These are phyloP conservation scores for Cyanocitta stelleri DNA, from an alignment of 2,113 vertebrate species.

Conservation along the genomic window DNA sequence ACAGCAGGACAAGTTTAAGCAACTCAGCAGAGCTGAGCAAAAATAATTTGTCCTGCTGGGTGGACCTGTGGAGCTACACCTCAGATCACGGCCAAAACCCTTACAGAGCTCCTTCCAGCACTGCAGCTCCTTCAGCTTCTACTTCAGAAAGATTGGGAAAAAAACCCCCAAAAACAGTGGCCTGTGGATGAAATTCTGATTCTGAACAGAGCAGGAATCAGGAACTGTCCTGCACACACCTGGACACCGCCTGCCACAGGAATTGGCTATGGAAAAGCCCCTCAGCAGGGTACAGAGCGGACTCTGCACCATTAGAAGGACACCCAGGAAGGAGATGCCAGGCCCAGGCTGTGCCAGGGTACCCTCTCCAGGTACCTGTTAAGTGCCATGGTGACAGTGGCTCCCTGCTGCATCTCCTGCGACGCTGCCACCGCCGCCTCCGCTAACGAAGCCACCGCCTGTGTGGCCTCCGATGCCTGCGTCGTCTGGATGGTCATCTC, in stretches of 20 bases:
- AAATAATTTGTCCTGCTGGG: background rate
- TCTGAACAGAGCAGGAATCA: background rate
- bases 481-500: slow-evolving; percentile 99
- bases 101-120: background rate
- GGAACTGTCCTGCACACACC: background rate
- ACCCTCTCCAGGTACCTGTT: slow-evolving; percentile 81
- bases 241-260: fast-evolving
- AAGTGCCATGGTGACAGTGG: slow-evolving; percentile 97
- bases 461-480: slow-evolving; percentile 93
- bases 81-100: background rate
- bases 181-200: background rate
- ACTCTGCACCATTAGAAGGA: fast-evolving
- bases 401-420: slow-evolving; percentile 91
- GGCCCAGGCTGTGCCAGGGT: background rate
- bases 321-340: background rate
- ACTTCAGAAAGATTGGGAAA: background rate
- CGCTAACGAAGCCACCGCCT: slow-evolving; percentile 92
- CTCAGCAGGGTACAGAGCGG: fast-evolving
- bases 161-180: fast-evolving
- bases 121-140: background rate
- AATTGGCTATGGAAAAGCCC: background rate
- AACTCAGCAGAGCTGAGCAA: background rate
- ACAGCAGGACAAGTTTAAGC: background rate
- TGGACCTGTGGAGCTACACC: background rate
- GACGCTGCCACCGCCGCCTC: slow-evolving; percentile 94